Base-by-base conservation (phyloP, 2,888 invertebrate species). In the Acronicta psi region DNA sequence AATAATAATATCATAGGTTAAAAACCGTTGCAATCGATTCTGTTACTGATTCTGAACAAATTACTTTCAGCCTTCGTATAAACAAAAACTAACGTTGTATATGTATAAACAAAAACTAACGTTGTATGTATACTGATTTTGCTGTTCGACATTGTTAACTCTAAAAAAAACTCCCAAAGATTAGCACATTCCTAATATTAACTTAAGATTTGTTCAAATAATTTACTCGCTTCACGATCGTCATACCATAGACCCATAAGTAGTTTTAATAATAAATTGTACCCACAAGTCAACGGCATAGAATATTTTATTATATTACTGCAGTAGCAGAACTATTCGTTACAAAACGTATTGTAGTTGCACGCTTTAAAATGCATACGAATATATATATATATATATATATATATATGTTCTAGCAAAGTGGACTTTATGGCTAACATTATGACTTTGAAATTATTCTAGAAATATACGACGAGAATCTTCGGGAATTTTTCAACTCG, bases 271-370 rank as follows among this genome's bases (percentile, higher is more conserved):
- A 59, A 50, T 49, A 23, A 50, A 71, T 43, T 20, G 38, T 53
- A 41, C 18, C 42, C 60, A 46, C 52, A 50, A 67, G 67, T 34
- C 29, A 18, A 37, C 38, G 18, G 11, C 37, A 13, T 8, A 59
- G 45, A 55, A 57, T 61, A 69, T 44, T 51, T 50, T 14, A 62
- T 62, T 31, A 51, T 45, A 36, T 36, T 17, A 55, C 18, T 37
- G 46, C 37, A 42, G 44, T 5, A 34, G 50, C 34, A 40, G 44
- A 7, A 37, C 4, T 8, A 38, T 20, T 56, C n/a, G 9, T 38
- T 58, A 36, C 59, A 34, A n/a, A 31, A 17, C 45, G 43, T 23
- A 69, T 41, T 43, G 23, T 49, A 31, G 25, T 16, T 29, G 31
- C 31, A 40, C 18, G 16, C 34, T 45, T 18, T 38, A 31, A 36